Evolutionary conservation across 2,113 vertebrate genomes (phyloP), one percentile per base, ranked within the genome.

Genomic region (Copsychus sechellarum): DNA sequence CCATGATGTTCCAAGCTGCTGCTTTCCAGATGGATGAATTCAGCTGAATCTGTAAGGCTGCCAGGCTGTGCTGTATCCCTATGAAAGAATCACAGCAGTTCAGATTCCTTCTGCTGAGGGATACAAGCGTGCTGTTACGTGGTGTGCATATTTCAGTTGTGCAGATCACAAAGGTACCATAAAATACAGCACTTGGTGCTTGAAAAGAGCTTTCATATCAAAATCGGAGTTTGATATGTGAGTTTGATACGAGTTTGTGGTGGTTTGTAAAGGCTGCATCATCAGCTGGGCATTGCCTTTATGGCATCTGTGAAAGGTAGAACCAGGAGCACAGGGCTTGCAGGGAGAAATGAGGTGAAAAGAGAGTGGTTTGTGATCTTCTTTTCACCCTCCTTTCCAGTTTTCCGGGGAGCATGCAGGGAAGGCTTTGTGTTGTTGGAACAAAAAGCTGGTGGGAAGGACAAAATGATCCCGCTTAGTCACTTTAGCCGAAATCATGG

Each of bases 141-240:
- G 29, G 89, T 31, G 43, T 96, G 64, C 1, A 8, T 93, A 45
- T 96, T 91, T 95, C 93, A 93, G 95, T 89, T 95, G 94, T 95
- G 94, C 89, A 90, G 50, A 62, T 97, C 57, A 64, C 5, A 29
- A 71, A 73, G 92, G 91, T 90, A 65, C 40, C 69, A 53, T 95
- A 71, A 96, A 97, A 94, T 82, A 12, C 0, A 0, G 16, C 20
- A 5, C 24, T 57, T 62, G 8, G 12, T 92, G 88, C 70, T 94
- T 91, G 71, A 26, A 95, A 95, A 92, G 36, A 92, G 77, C 94
- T 96, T 91, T 96, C 85, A 0, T 93, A 69, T 43, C 25, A 74
- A 80, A 90, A 92, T 57, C 3, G 1, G 42, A 76, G 22, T 61
- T 62, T 85, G 56, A 51, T 51, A 51, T 51, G 26, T 51, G 50